These are phyloP conservation scores for Staurois parvus DNA, from an alignment of 2,797 vertebrate species.

Conservation along the genomic window DNA sequence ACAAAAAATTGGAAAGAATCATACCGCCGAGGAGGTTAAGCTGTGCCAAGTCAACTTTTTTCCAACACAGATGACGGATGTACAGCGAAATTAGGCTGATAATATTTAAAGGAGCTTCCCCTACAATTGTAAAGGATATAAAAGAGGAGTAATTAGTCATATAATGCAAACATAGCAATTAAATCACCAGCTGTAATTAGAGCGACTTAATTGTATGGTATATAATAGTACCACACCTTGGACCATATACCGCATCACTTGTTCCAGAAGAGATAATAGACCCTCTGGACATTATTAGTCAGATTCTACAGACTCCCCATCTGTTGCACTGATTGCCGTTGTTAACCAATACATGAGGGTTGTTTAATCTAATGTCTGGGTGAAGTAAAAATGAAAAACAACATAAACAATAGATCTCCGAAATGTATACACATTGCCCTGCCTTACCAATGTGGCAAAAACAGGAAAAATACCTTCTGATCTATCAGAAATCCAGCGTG, in stretches of 20 bases:
- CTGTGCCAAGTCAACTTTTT: too few relatives aligned
- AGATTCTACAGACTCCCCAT: conserved; percentile 23
- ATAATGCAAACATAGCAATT: conserved; percentile 68
- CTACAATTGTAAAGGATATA: neutral
- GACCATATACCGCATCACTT: conserved; percentile 36
- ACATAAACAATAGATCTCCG: too few relatives aligned
- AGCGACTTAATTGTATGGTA: conserved; percentile 65
- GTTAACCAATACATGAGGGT: neutral
- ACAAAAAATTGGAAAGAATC: too few relatives aligned
- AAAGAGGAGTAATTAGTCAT: conserved; percentile 5
- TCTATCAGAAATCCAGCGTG: too few relatives aligned
- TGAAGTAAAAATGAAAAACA: neutral
- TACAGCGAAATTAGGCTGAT: neutral
- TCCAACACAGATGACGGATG: neutral
- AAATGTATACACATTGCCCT: too few relatives aligned
- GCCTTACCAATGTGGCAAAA: too few relatives aligned
- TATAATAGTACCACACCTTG: conserved; percentile 60
- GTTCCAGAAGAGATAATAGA: conserved; percentile 39
- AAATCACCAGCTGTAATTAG: conserved; percentile 67
- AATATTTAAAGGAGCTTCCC: neutral
- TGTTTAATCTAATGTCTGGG: neutral
- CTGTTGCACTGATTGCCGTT: conserved; percentile 30
- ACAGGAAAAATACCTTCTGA: too few relatives aligned
- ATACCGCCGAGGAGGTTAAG: too few relatives aligned
- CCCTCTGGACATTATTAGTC: conserved; percentile 35